Conservation (phyloP, 2,797 vertebrate species). For the Falco berigora region DNA sequence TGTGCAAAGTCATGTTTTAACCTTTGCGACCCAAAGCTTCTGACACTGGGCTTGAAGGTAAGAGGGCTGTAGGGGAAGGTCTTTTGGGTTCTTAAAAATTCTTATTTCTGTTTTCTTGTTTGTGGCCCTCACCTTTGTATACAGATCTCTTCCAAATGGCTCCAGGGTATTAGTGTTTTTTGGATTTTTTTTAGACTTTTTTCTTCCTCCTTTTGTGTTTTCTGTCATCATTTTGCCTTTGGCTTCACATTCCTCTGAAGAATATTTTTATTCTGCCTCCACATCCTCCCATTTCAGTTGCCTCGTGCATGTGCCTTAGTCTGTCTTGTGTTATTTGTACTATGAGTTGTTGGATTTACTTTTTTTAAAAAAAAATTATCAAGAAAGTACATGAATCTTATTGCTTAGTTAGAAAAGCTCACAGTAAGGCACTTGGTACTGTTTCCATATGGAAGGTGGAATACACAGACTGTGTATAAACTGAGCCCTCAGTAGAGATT, state of each 20-base stretch:
- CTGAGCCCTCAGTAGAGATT: neutral
- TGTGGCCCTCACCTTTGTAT: neutral
- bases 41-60: neutral
- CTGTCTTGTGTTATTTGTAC: neutral
- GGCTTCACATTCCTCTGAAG: neutral
- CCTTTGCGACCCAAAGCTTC: neutral
- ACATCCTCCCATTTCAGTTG: neutral
- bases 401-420: neutral
- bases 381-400: neutral
- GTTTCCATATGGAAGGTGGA: neutral
- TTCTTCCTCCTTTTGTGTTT: neutral
- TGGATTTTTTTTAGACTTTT: neutral
- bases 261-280: neutral
- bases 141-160: neutral
- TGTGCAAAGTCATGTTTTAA: neutral
- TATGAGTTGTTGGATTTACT: neutral
- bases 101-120: neutral
- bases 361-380: neutral
- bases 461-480: neutral
- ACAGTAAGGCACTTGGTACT: neutral
- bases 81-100: neutral
- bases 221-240: neutral
- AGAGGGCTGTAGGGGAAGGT: neutral
- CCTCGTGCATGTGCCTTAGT: neutral
- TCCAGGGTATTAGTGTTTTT: neutral